Evolutionary conservation across 2,888 invertebrate genomes (phyloP).

Genomic region (Platycheirus albimanus): DNA sequence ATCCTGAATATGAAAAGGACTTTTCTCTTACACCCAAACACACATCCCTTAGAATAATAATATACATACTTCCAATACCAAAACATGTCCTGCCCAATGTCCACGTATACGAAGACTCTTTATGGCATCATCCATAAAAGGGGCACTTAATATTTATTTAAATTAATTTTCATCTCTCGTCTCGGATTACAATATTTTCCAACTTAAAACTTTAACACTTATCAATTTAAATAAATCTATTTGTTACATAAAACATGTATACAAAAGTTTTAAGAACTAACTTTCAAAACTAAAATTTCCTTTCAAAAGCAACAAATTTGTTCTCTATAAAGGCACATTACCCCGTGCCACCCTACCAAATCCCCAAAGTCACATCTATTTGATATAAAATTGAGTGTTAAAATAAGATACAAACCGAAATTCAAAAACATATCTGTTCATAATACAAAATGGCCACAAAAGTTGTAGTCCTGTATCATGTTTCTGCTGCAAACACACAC

Average conservation of each 20-base stretch:
- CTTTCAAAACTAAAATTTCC: background rate
- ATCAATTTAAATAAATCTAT: conserved; percentile 34
- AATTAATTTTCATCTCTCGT: conserved; percentile 24
- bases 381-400: conserved; percentile 37
- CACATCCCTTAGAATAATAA: too few species aligned
- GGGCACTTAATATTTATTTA: conserved; percentile 25
- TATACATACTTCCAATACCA: background rate
- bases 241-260: background rate
- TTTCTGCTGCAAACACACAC: background rate
- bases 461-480: too few species aligned
- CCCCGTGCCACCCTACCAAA: conserved; percentile 2
- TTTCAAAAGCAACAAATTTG: background rate
- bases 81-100: background rate
- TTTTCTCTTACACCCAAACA: background rate
- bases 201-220: conserved; percentile 21
- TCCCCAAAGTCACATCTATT: conserved; percentile 41
- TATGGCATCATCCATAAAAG: background rate
- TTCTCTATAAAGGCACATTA: background rate
- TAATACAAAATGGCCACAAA: background rate
- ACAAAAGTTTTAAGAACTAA: background rate
- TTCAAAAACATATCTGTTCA: conserved; percentile 45
- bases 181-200: conserved; percentile 8
- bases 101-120: too few species aligned
- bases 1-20: too few species aligned
- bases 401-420: conserved; percentile 40